Base-by-base conservation (phyloP, 2,888 invertebrate species). In the Andrena praecox region DNA sequence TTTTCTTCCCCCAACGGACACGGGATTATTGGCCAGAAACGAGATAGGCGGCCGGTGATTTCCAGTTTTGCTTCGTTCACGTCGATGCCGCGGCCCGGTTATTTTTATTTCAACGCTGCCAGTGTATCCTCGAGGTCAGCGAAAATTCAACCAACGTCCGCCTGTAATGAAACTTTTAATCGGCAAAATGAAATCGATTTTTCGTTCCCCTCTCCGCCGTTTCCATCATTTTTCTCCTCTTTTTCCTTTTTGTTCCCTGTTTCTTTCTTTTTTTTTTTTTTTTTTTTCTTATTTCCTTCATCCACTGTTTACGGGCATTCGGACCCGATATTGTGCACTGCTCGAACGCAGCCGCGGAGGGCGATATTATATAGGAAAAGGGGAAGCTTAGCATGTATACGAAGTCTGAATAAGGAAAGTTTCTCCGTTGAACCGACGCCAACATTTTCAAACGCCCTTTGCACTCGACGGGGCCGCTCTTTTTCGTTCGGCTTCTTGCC, bases 391-490 rank as follows among this genome's bases (percentile, higher is more conserved):
- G 87, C 88, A 87, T 90, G 89, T 89, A 89, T 86, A 88, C 87
- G 89, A 87, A 89, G 87, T 77, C 82, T 85, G 90, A 90, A 91
- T 90, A 91, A 90, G 90, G 87, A 86, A 84, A 83, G 85, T 63
- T 70, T 35, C 79, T 77, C 84, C 90, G 80, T 91, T 92, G 93
- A 92, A 91, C 83, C 86, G 81, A 72, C 88, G 93, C 93, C 93
- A 92, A 90, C 89, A 80, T 91, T 93, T 92, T 91, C 91, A 91
- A 92, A 92, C 91, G 91, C 85, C 89, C 88, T 89, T 91, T 91
- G 86, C 89, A 82, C 88, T 84, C 87, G 87, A 84, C 85, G 74
- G 85, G 82, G 35, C 48, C 80, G 50, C 79, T 69, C 76, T 68
- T 70, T 76, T 71, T 76, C 71, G 20, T 77, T 62, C 70, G 63